phyloP scores from a whole-genome alignment of 2,797 vertebrate genomes.

The Thaleichthys pacificus region DNA sequence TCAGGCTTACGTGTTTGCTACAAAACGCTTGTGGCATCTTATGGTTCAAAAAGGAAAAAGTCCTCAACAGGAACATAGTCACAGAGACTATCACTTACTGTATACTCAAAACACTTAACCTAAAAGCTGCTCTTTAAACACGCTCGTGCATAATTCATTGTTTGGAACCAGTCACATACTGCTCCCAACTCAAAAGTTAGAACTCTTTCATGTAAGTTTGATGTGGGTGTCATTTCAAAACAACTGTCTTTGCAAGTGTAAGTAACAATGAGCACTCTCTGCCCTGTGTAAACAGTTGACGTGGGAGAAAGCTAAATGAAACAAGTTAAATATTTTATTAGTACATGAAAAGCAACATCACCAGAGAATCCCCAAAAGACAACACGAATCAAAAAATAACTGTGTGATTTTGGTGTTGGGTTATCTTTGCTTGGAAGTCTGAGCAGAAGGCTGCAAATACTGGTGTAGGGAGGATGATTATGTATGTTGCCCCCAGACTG shows the following conservation, averaged over 20 bases:
- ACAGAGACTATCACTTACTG: slow-evolving; percentile 25
- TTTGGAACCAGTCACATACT: slow-evolving; percentile 6
- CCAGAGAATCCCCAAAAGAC: slow-evolving; percentile 25
- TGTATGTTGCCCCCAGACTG: background rate
- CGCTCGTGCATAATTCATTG: slow-evolving; percentile 39
- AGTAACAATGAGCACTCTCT: slow-evolving; percentile 19
- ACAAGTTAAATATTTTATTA: slow-evolving; percentile 36
- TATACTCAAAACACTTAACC: slow-evolving; percentile 37
- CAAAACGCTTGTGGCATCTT: slow-evolving; percentile 14
- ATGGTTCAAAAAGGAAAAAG: slow-evolving; percentile 12
- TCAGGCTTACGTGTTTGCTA: slow-evolving; percentile 15
- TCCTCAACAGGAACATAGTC: slow-evolving; percentile 33
- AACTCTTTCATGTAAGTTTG: slow-evolving; percentile 36
- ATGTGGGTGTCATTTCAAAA: slow-evolving; percentile 29
- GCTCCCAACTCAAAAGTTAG: slow-evolving; percentile 21
- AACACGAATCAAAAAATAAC: slow-evolving; percentile 18
- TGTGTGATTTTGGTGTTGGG: background rate
- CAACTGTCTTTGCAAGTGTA: slow-evolving; percentile 28
- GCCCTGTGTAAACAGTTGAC: slow-evolving; percentile 27
- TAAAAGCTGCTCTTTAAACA: slow-evolving; percentile 35
- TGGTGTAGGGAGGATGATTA: background rate
- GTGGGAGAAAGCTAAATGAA: slow-evolving; percentile 35
- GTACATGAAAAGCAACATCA: slow-evolving; percentile 27
- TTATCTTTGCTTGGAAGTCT: background rate
- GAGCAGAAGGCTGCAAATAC: background rate